Conservation (phyloP, 1,140 invertebrate species). For the Cecropterus lyciades region DNA sequence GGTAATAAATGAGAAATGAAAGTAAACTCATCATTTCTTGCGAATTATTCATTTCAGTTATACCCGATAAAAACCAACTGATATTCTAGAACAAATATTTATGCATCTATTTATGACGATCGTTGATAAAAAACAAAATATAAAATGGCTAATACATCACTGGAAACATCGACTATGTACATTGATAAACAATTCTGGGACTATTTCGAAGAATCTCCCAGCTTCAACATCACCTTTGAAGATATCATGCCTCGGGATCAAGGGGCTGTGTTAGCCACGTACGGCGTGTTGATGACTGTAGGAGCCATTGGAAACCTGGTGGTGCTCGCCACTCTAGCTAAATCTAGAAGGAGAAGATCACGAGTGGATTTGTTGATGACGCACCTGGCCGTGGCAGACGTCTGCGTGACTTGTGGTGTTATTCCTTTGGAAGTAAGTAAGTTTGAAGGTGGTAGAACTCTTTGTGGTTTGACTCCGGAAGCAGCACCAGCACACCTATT, state of each 20-base stretch:
- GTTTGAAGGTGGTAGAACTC: too few relatives aligned
- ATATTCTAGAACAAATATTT: too few relatives aligned
- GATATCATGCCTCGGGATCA: slow-evolving; percentile 51
- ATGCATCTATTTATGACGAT: too few relatives aligned
- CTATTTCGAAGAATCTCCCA: slow-evolving; percentile 51
- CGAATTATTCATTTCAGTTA: too few relatives aligned
- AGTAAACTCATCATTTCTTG: too few relatives aligned
- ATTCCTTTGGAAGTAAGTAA: slow-evolving; percentile 90
- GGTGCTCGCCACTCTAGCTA: slow-evolving; percentile 89
- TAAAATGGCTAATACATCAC: slow-evolving; percentile 28
- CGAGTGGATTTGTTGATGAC: slow-evolving; percentile 91
- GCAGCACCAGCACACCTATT: too few relatives aligned
- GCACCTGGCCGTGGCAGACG: slow-evolving; percentile 90
- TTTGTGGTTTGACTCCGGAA: too few relatives aligned
- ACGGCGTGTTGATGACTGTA: slow-evolving; percentile 86
- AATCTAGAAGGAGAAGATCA: slow-evolving; percentile 88
- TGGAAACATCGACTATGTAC: slow-evolving; percentile 44
- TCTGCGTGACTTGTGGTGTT: slow-evolving; percentile 92
- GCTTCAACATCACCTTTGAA: slow-evolving; percentile 44
- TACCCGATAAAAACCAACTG: too few relatives aligned
- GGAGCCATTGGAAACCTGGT: slow-evolving; percentile 84
- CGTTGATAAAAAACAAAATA: not conserved
- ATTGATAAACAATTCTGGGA: slow-evolving; percentile 62
- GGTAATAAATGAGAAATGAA: too few relatives aligned
- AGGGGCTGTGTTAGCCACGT: slow-evolving; percentile 56